These are phyloP conservation scores for Dolichopus griseipennis DNA, from an alignment of 2,888 invertebrate genomes.

Conservation along the genomic window DNA sequence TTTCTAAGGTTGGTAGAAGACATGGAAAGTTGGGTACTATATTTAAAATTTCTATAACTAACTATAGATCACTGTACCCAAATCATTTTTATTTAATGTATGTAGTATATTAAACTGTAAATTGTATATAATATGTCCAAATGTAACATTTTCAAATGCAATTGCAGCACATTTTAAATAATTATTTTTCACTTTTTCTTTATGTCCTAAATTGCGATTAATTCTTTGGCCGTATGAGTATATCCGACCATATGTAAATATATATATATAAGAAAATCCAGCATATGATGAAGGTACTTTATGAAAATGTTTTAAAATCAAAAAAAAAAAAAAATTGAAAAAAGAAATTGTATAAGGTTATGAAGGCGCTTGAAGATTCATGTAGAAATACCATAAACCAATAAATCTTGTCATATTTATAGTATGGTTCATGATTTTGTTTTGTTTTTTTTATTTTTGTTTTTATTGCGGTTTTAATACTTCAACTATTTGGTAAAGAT, in stretches of 20 bases:
- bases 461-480: not conserved
- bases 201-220: not conserved
- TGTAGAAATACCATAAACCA: not conserved
- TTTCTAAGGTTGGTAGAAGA: too few species aligned
- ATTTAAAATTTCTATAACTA: too few species aligned
- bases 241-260: too few species aligned
- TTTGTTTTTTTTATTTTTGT: too few species aligned
- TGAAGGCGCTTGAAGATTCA: slow-evolving; percentile 6
- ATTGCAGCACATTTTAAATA: not conserved
- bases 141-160: not conserved
- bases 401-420: slow-evolving; percentile 6
- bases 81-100: too few species aligned
- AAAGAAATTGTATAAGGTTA: slow-evolving; percentile 1
- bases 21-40: too few species aligned
- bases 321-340: not conserved
- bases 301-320: not conserved
- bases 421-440: not conserved
- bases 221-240: not conserved
- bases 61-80: too few species aligned
- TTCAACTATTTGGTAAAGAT: not conserved
- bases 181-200: slow-evolving; percentile 6
- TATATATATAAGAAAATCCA: too few species aligned
- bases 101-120: not conserved
- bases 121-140: not conserved
- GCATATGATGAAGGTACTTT: not conserved